Base-by-base conservation (phyloP, 2,888 invertebrate species). In the Rambutsinella grinnellia region DNA sequence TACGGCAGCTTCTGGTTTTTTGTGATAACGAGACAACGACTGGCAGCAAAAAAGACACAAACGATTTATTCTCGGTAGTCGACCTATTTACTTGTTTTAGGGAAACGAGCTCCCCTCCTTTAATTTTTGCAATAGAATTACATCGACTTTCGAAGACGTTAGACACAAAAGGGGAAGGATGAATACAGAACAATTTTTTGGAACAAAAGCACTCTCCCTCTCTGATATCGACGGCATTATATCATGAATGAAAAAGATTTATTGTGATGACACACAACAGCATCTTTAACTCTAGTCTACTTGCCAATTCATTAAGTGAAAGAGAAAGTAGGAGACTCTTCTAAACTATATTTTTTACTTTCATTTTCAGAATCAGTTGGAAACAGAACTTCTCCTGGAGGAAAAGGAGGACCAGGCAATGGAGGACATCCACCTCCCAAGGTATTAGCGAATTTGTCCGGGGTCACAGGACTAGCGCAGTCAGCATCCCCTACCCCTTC, bases 331-430 rank as follows among this genome's bases (percentile, higher is more conserved):
- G 15, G 13, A 19, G 27, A 46, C 24, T 24, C 2, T n/a, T 44
- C 49, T 46, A n/a, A 47, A 47, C 46, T 27, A 27, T n/a, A 27
- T 51, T 21, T 53, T 46, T n/a, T 57, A 56, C 24, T 27, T 71
- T 60, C 60, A 66, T 44, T 72, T 72, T 58, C 72, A 72, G 72
- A 72, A 66, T 72, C 72, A 66, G 72, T 72, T 60, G 72, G 72
- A 24, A 72, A 72, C 66, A 60, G 60, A 72, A 72, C 66, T 19
- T 60, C 65, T 19, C 46, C 60, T 28, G 13, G 28, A 17, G 56
- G 24, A 19, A 28, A 36, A 8, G 27, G 51, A 13, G 5, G 6
- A 5, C 13, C 13, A 8, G 36, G 36, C 13, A 8, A 8, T 5
- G 36, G 36, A 36, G 51, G 28, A 44, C 23, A 53, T 15, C 28